Evolutionary conservation across 2,888 invertebrate genomes (phyloP).

Genomic region (Lithodes maja): DNA sequence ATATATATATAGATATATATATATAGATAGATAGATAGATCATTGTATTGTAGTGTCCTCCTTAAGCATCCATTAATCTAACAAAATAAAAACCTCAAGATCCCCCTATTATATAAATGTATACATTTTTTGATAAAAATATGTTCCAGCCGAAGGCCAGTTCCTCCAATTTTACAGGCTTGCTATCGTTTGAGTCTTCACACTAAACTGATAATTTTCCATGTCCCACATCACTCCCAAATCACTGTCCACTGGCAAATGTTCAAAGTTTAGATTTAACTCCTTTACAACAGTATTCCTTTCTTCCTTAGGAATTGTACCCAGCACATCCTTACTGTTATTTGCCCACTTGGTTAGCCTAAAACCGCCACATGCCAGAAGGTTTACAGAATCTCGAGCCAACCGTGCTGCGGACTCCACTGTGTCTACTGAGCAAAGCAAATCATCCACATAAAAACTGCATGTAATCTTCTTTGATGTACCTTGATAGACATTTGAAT

Average conservation of each 20-base stretch:
- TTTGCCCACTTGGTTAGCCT: not conserved
- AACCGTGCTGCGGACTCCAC: not conserved
- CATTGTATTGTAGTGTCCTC: no score
- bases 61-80: no score
- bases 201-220: not conserved
- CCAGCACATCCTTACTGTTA: not conserved
- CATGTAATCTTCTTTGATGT: not conserved
- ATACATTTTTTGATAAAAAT: no score
- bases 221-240: not conserved
- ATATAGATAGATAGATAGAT: no score
- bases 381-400: not conserved
- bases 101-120: no score
- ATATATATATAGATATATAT: no score
- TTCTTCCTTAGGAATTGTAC: not conserved
- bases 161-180: no score
- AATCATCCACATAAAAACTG: constrained; percentile 11
- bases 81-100: no score
- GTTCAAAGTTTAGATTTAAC: not conserved
- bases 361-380: not conserved
- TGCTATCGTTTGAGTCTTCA: no score
- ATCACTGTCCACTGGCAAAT: not conserved
- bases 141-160: no score
- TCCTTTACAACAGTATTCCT: not conserved
- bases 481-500: not conserved
- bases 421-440: not conserved